Base-by-base conservation (phyloP, 2,888 invertebrate species). In the Drosophila phalerata region DNA sequence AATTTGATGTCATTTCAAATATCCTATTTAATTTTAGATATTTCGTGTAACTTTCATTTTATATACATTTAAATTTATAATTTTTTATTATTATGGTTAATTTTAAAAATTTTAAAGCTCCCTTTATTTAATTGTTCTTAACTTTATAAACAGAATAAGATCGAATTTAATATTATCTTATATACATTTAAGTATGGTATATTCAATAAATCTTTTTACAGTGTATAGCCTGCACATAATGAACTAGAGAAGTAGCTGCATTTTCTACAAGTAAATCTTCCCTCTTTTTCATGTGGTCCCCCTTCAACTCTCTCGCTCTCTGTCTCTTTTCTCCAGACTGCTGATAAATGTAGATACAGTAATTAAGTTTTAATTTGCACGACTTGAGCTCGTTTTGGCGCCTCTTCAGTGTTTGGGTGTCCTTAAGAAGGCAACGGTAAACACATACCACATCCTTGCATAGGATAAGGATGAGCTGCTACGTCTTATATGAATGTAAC, bases 341-440 rank as follows among this genome's bases (percentile, higher is more conserved):
- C 10, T 47, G 11, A 30, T 43, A 47, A 66, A 57, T 65, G 68
- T 57, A 55, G 49, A 58, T 47, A 57, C 60, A 62, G 58, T 71
- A 76, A 84, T 81, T 79, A 84, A 61, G 52, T 69, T 81, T 76
- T 79, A 81, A 81, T 81, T 81, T 79, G 67, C 58, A 15, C 30
- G 17, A 42, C 40, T 30, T 57, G 42, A 13, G 57, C 57, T 52
- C 19, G n/a, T 42, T 34, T 48, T 40, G 38, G 42, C 30, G 19
- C 43, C 40, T 28, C 57, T 52, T 42, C 10, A 38, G 6, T 37
- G 49, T 10, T 34, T 34, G 17, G 0, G 40, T 30, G 38, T 28
- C 30, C 51, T 58, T 38, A 61, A 69, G 65, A 42, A 42, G 37
- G 56, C 57, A 58, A 40, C 19, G 19, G 19, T 3, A 28, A 73